Percentiles rank a stretch among this genome's conserved stretches.
Evolutionary conservation across 1,140 invertebrate species (phyloP).

Genomic region (Drosophila pseudoananassae): DNA sequence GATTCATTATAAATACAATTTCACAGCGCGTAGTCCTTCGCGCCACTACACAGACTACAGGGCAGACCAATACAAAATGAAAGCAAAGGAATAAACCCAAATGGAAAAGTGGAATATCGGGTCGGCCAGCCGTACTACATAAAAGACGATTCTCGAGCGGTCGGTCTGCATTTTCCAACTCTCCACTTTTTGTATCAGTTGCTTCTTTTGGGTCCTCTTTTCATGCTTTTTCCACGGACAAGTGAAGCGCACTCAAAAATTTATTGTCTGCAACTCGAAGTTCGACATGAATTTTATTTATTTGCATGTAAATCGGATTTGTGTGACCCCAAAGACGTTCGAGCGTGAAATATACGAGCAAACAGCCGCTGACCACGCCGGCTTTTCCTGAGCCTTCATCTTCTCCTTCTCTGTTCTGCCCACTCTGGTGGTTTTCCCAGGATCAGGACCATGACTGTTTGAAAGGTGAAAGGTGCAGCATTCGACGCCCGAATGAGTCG

Average conservation of each 20-base stretch:
- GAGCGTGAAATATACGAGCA: slow-evolving; percentile 75
- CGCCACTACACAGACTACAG: not conserved
- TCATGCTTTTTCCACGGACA: slow-evolving; percentile 24
- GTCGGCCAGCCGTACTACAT: slow-evolving; percentile 5
- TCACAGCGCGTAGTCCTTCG: slow-evolving; percentile 59
- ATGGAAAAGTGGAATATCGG: slow-evolving; percentile 1
- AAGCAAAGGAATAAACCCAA: slow-evolving; percentile 14
- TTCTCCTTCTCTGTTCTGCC: not conserved
- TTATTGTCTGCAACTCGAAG: slow-evolving; percentile 79
- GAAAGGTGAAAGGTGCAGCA: slow-evolving; percentile 54
- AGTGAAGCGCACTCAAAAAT: slow-evolving; percentile 80
- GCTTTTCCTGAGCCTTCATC: slow-evolving; percentile 12
- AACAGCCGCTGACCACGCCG: slow-evolving; percentile 54
- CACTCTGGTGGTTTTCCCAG: slow-evolving; percentile 10
- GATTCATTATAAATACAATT: slow-evolving; percentile 80
- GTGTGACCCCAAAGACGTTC: slow-evolving; percentile 79
- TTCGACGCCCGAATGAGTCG: slow-evolving; percentile 53
- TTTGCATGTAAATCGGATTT: slow-evolving; percentile 83
- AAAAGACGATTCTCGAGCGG: slow-evolving; percentile 46
- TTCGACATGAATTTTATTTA: slow-evolving; percentile 83
- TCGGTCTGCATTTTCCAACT: slow-evolving; percentile 38
- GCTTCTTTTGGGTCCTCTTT: slow-evolving; percentile 9
- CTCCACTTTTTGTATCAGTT: slow-evolving; percentile 30
- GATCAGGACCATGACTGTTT: slow-evolving; percentile 12
- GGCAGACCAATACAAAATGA: slow-evolving; percentile 14